Conservation (phyloP, 2,888 invertebrate species). For the Crematogaster levior region DNA sequence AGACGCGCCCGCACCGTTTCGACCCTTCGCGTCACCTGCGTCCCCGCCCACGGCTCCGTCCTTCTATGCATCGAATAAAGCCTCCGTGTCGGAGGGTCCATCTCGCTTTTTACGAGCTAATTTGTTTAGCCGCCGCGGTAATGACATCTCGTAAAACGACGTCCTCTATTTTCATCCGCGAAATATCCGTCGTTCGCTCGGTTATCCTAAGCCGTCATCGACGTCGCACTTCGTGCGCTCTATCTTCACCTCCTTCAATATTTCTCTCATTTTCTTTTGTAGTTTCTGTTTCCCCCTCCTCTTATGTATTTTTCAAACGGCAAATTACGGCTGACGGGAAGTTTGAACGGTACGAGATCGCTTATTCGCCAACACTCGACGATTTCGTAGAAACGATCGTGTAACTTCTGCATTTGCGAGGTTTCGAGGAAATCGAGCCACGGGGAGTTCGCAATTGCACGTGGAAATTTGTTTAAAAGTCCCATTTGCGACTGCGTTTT, state of each 20-base stretch:
- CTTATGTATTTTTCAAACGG: conserved; percentile 35
- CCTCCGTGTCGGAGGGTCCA: conserved; percentile 30
- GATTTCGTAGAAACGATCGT: conserved; percentile 58
- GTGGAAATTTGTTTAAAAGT: conserved; percentile 31
- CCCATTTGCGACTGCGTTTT: conserved; percentile 41
- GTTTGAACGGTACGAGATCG: conserved; percentile 51
- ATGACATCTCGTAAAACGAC: conserved; percentile 80
- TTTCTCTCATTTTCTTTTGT: conserved; percentile 44
- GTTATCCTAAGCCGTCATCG: conserved; percentile 33
- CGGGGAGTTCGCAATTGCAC: conserved; percentile 13
- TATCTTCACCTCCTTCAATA: neutral
- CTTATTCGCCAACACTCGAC: conserved; percentile 29
- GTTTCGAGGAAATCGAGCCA: conserved; percentile 34
- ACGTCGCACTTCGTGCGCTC: conserved; percentile 14
- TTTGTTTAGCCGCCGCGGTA: conserved; percentile 80
- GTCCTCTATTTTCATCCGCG: conserved; percentile 63
- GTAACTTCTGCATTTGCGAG: conserved; percentile 4
- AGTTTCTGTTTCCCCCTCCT: conserved; percentile 24
- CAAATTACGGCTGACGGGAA: conserved; percentile 60
- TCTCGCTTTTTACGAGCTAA: conserved; percentile 77
- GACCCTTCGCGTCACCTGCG: conserved; percentile 38
- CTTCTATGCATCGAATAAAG: conserved; percentile 33
- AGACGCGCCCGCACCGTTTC: conserved; percentile 22
- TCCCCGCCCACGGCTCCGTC: conserved; percentile 28
- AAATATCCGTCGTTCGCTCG: conserved; percentile 54